Base-by-base conservation (phyloP, 2,113 vertebrate genomes). In the Cacatua alba region DNA sequence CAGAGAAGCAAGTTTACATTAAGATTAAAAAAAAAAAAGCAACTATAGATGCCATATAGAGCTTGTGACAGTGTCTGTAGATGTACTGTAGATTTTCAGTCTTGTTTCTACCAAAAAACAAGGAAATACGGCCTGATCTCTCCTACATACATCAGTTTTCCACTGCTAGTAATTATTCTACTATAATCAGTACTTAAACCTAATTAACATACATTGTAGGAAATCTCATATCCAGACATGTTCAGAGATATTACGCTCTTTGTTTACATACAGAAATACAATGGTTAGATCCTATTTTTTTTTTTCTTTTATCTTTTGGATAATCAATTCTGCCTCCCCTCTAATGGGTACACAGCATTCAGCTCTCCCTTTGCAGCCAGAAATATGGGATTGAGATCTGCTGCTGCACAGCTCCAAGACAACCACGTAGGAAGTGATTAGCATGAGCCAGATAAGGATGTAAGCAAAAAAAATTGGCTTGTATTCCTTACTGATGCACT, bases 221-320 rank as follows among this genome's bases (percentile, higher is more conserved):
- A 57, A 86, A 37, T 9, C 3, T 0, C 20, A 12, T 62, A 63
- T 39, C 13, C 17, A 89, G 31, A 37, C 10, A 49, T 13, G 20
- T 12, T 41, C 11, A 17, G 7, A 64, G 11, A 37, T 71, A 44
- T 14, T 26, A 62, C 3, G 17, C 26, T 74, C 15, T 57, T 21
- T 35, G 17, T 39, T 74, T 67, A 59, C 6, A 46, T 23, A 35
- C 5, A 79, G 43, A 84, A 67, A 53, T 37, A 20, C 7, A 4
- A 53, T 31, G 75, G 13, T 3, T 10, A 35, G 51, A 33, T 60
- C 25, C 3, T 51, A 37, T 1, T 0, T 0, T 16, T 0, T 16
- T 81, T 81, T 52, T 37, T 2, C 26, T 13, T 31, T 20, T 62
- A 18, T 52, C 16, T 77, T 74, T 68, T 41, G 37, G 19, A 9